Evolutionary conservation across 2,113 vertebrate genomes (phyloP), one percentile per base, ranked within the genome.

Genomic region (Coracopsis vasa): DNA sequence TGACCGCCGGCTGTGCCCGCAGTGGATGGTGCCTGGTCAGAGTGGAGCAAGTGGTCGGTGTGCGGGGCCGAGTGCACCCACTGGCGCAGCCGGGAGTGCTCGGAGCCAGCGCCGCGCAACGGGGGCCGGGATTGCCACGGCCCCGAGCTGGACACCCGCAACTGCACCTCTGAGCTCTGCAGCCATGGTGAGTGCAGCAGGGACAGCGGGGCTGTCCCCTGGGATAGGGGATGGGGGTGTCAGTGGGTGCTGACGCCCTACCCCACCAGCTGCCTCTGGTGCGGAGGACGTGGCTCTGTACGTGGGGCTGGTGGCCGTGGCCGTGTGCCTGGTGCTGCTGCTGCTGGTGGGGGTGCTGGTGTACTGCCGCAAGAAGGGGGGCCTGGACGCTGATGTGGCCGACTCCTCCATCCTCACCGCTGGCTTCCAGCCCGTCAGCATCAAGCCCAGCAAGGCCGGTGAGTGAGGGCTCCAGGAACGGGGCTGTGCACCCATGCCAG

Each of bases 391-490:
- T 0, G 99, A 99, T 4, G 99, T 99, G 94, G 99, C 99, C 0
- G 99, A 99, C 97, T 99, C 99, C 13, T 99, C 99, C 97, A 99
- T 99, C 96, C 99, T 99, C 97, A 99, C 99, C 16, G 99, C 99
- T 9, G 99, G 99, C 97, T 99, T 99, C 97, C 99, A 99, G 98
- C 99, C 99, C 1, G 99, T 99, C 98, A 99, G 99, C 98, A 99
- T 99, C 98, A 99, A 99, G 98, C 99, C 99, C 97, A 99, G 98
- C 98, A 99, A 99, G 98, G 99, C 99, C 97, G 99, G 99, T 99
- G 98, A 47, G 87, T 7, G 5, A 37, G 33, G 19, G 75, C n/a
- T 80, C 27, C 6, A 9, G 67, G 74, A 24, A 42, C 1, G 8
- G 33, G 56, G 10, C 17, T 35, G 29, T 7, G 69, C 35, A 23